phyloP scores from a whole-genome alignment of 2,113 vertebrate species.

The Labrus mixtus region DNA sequence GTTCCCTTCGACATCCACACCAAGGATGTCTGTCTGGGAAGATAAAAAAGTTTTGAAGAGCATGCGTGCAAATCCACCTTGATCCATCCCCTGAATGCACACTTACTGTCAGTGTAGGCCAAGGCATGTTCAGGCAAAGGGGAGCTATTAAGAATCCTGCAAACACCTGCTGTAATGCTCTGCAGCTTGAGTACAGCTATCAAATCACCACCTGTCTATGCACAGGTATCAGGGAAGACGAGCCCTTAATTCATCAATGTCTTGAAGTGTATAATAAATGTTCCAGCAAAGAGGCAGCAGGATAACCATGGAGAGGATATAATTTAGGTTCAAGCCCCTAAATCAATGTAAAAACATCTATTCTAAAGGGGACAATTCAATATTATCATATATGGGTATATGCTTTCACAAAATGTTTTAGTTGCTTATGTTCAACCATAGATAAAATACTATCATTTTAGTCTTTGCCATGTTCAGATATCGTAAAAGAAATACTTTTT shows the following conservation, averaged over 20 bases:
- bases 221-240: conserved; percentile 37
- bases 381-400: too few species aligned
- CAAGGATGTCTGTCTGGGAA: conserved; percentile 54
- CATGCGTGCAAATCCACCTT: conserved; percentile 59
- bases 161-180: conserved; percentile 71
- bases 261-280: conserved; percentile 5
- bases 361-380: background rate
- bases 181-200: conserved; percentile 45
- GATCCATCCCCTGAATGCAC: conserved; percentile 61
- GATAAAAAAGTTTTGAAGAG: conserved; percentile 54
- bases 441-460: too few species aligned
- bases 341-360: background rate
- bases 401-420: too few species aligned
- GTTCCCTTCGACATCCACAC: conserved; percentile 43
- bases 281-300: background rate
- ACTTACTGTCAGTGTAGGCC: conserved; percentile 56
- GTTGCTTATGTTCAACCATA: too few species aligned
- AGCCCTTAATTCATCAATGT: conserved; percentile 18
- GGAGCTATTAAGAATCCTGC: conserved; percentile 53
- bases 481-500: too few species aligned
- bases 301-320: background rate
- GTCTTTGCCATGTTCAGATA: too few species aligned
- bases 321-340: background rate
- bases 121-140: conserved; percentile 72
- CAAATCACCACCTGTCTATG: conserved; percentile 64